A percentile compares a stretch with the other conserved stretches of the same genome.
phyloP scores from a whole-genome alignment of 2,113 vertebrate species.

The Hyla sarda region DNA sequence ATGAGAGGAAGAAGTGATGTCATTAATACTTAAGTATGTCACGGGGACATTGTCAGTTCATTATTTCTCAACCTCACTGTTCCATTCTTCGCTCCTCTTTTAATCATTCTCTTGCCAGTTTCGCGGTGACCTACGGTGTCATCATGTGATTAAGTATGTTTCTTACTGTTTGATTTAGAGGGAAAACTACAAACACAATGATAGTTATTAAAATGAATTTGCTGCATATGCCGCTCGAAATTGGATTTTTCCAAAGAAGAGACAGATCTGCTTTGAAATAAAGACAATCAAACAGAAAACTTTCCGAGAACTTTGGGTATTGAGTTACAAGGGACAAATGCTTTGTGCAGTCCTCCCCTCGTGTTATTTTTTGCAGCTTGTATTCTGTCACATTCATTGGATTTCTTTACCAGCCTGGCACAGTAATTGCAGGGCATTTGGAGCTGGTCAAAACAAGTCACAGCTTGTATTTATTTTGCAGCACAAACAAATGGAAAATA shows the following conservation, averaged over 20 bases:
- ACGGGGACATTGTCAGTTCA: constrained; percentile 48
- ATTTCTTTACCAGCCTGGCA: constrained; percentile 4
- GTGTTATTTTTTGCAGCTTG: background rate
- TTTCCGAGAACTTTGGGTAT: constrained; percentile 27
- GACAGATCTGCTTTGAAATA: constrained; percentile 35
- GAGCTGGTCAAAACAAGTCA: constrained; percentile 28
- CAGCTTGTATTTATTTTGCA: constrained; percentile 27
- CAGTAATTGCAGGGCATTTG: constrained; percentile 27
- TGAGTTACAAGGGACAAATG: background rate
- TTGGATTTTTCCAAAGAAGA: background rate
- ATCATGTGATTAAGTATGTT: constrained; percentile 55
- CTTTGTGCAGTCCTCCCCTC: background rate
- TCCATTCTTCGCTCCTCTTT: constrained; percentile 45
- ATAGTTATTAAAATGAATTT: constrained; percentile 44
- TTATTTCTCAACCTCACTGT: constrained; percentile 50
- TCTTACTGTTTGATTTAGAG: constrained; percentile 56
- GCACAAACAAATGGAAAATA: constrained; percentile 8
- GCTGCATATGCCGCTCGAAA: constrained; percentile 3
- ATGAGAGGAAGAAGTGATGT: constrained; percentile 44
- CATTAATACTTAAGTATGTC: constrained; percentile 56
- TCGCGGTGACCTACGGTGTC: constrained; percentile 55
- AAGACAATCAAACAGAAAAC: constrained; percentile 24
- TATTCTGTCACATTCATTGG: background rate
- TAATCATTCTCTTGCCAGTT: constrained; percentile 56
- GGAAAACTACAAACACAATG: constrained; percentile 39